These are phyloP conservation scores for Cyclina sinensis DNA, from an alignment of 1,140 invertebrate species.

Conservation along the genomic window DNA sequence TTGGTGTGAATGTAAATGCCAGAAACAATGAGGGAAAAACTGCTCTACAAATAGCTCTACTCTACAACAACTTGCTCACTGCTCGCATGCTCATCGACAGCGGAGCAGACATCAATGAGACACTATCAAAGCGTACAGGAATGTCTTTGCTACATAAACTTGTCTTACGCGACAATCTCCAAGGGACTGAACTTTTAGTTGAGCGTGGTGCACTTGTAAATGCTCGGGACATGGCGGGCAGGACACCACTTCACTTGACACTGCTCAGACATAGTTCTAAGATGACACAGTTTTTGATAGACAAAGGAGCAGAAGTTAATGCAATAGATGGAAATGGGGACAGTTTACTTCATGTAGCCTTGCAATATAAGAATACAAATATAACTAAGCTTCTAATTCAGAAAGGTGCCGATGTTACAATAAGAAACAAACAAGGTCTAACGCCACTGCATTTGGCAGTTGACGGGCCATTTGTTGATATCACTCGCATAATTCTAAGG, in stretches of 20 bases:
- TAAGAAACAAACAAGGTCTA: conserved; percentile 74
- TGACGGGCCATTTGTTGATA: conserved; percentile 71
- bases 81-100: conserved; percentile 76
- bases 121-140: conserved; percentile 73
- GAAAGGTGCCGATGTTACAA: conserved; percentile 74
- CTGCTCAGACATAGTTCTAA: conserved; percentile 71
- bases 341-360: conserved; percentile 76
- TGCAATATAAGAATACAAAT: conserved; percentile 77
- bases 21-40: conserved; percentile 77
- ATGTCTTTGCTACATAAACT: conserved; percentile 79
- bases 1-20: conserved; percentile 74
- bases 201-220: conserved; percentile 77
- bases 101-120: conserved; percentile 78
- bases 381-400: conserved; percentile 76
- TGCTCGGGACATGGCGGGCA: conserved; percentile 69
- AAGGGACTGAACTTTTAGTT: conserved; percentile 76
- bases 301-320: conserved; percentile 76
- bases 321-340: conserved; percentile 70
- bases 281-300: conserved; percentile 75
- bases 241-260: conserved; percentile 77
- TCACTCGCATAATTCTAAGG: conserved; percentile 76
- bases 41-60: conserved; percentile 71
- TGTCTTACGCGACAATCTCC: conserved; percentile 73
- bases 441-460: conserved; percentile 77
- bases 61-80: conserved; percentile 71